Percentiles rank a stretch among this genome's conserved stretches.
These are phyloP conservation scores for Pangasius krempfi DNA, from an alignment of 2,797 vertebrate genomes.

Conservation along the genomic window DNA sequence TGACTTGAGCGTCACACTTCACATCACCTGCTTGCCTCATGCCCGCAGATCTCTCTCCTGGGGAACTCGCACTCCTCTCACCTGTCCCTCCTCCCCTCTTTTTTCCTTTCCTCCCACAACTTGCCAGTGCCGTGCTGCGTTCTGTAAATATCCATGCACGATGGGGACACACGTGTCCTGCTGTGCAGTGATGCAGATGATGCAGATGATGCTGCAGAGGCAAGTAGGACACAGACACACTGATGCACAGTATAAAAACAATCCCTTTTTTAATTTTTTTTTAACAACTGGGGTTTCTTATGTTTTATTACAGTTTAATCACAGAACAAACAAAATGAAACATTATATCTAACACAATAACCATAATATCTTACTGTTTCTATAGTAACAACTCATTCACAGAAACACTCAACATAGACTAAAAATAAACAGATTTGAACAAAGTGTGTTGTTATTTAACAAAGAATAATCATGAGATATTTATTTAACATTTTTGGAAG, in stretches of 20 bases:
- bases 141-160: constrained; percentile 34
- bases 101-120: not conserved
- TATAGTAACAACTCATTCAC: not conserved
- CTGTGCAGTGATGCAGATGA: constrained; percentile 29
- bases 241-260: not conserved
- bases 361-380: not conserved
- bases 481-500: not conserved
- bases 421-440: not conserved
- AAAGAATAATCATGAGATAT: no score
- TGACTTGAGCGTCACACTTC: constrained; percentile 69
- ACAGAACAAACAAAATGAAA: not conserved
- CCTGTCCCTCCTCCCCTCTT: constrained; percentile 7
- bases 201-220: constrained; percentile 25
- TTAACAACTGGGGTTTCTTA: not conserved
- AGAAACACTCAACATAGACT: not conserved
- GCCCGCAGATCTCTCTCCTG: not conserved
- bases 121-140: constrained; percentile 7
- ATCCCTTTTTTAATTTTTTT: not conserved
- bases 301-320: not conserved
- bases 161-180: not conserved
- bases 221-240: not conserved
- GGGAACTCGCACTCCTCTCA: not conserved
- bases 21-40: constrained; percentile 66
- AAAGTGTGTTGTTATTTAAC: not conserved
- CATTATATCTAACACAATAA: not conserved